Evolutionary conservation across 2,888 invertebrate genomes (phyloP).

Genomic region (Icerya purchasi): DNA sequence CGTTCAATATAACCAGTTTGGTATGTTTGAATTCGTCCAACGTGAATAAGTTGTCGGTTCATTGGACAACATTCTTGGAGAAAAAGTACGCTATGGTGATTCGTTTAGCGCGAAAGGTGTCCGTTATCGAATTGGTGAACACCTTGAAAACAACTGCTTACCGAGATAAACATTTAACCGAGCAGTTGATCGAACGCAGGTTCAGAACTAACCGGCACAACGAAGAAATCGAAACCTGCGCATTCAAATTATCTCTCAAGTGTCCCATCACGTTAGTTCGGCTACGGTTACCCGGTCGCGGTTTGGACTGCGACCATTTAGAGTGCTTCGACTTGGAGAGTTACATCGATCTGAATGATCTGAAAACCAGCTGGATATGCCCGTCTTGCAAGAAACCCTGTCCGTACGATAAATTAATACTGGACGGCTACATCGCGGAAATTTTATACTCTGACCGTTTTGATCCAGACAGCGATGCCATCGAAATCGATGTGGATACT

Average conservation of each 20-base stretch:
- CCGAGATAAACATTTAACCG: constrained; percentile 3
- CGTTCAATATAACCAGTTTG: constrained; percentile 3
- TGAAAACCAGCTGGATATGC: constrained; percentile 33
- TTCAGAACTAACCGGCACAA: constrained; percentile 19
- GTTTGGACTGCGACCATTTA: constrained; percentile 29
- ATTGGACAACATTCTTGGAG: constrained; percentile 5
- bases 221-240: constrained; percentile 9
- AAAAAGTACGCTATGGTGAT: constrained; percentile 3
- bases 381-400: constrained; percentile 31
- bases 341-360: constrained; percentile 33
- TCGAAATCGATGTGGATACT: constrained; percentile 8
- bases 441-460: constrained; percentile 6
- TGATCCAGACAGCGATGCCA: neutral
- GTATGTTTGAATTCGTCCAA: neutral
- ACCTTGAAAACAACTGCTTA: constrained; percentile 4
- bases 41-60: constrained; percentile 1
- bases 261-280: constrained; percentile 19
- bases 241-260: constrained; percentile 11
- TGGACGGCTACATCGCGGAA: constrained; percentile 27
- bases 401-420: constrained; percentile 27
- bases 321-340: constrained; percentile 32
- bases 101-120: neutral
- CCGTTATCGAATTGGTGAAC: constrained; percentile 5
- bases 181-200: constrained; percentile 7
- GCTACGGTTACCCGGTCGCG: constrained; percentile 26